Base-by-base conservation (phyloP, 2,797 vertebrate genomes). In the Eulemur coronatus region DNA sequence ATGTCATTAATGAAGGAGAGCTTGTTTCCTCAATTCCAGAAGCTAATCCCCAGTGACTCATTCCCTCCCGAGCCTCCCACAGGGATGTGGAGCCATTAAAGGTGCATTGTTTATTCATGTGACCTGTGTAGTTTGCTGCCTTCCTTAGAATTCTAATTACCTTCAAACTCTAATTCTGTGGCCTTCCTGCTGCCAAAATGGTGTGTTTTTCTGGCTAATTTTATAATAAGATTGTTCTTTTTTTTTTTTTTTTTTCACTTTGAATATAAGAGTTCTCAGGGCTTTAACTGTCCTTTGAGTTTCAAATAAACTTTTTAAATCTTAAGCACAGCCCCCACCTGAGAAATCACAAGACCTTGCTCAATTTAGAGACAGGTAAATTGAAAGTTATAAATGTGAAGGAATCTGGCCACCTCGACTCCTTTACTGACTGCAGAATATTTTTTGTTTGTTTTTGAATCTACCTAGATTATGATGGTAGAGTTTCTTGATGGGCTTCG, bases 21-120 rank as follows among this genome's bases (percentile, higher is more conserved):
- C 69, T 22, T 33, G 65, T 75, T 94, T 38, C 89, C 94, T 96
- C 80, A 4, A 8, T 80, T 91, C 88, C 41, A 75, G 91, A 41
- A 92, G 96, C 69, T 79, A 93, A 96, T 95, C 91, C 96, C 94
- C 70, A 30, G 78, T 67, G 96, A 92, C 63, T 98, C 97, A 63
- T 87, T 87, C 43, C 80, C 75, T 73, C 55, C 57, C 0, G 30
- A 75, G 52, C 94, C 97, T 96, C 89, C 89, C 91, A 20, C 35
- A 1, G 84, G 95, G 76, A 90, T 92, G 33, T 8, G 57, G 95
- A 65, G 22, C n/a, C 41, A 7, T 75, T 24, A 70, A 50, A 43
- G 41, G 63, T 41, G 9, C 59, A 14, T 41, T 92, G 57, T 85
- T 96, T 93, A 93, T 96, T 75, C 96, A 57, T 5, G 14, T 17